Conservation (phyloP, 2,113 vertebrate genomes). For the Melanerpes formicivorus region DNA sequence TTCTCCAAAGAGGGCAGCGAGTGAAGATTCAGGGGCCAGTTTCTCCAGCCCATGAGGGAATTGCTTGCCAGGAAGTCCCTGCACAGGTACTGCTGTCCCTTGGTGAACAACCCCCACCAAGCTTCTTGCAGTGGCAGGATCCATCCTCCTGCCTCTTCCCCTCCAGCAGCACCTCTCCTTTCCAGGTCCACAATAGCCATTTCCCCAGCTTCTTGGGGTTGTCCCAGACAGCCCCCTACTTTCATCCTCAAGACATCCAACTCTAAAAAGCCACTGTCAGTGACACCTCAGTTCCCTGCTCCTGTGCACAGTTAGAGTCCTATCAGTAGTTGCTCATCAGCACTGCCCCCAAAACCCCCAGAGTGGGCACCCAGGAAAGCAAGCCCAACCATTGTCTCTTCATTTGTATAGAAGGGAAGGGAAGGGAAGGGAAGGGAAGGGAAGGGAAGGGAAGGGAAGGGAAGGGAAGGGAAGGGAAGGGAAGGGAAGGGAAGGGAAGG, state of each 20-base stretch:
- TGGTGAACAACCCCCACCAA: background rate
- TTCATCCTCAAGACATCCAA: background rate
- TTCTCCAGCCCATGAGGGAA: background rate
- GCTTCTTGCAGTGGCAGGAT: accelerated
- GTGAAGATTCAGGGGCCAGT: background rate
- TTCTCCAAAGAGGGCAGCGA: background rate
- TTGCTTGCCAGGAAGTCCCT: background rate
- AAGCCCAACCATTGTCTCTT: background rate
- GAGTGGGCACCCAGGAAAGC: background rate
- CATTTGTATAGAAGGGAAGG: background rate
- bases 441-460: no score
- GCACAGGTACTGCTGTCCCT: background rate
- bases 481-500: no score
- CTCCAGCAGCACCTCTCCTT: background rate
- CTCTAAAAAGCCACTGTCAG: background rate
- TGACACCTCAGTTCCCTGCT: background rate
- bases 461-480: no score
- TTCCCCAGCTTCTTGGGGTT: background rate
- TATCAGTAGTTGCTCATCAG: background rate
- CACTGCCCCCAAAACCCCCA: background rate
- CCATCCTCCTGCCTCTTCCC: no score
- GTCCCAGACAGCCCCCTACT: background rate
- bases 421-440: no score
- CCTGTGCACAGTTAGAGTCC: background rate
- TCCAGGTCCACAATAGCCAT: background rate